Evolutionary conservation across 2,797 vertebrate genomes (phyloP), one percentile per base, ranked within the genome.

Genomic region (Sebastes cheni): DNA sequence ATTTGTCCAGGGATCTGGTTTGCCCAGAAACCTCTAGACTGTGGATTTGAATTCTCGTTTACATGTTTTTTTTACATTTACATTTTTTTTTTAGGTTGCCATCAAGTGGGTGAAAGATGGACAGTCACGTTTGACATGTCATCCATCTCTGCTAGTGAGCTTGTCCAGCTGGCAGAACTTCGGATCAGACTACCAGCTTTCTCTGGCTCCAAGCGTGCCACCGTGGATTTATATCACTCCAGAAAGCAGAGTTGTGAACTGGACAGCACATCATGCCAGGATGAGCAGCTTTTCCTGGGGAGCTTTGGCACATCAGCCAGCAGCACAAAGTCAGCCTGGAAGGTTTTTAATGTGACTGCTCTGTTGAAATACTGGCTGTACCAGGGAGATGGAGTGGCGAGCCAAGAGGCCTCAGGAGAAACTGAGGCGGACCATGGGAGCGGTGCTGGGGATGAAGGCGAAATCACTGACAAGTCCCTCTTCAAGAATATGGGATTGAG

Each of bases 101-200:
- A 92, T 77, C 96, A 96, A 90, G 86, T 81, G 2, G 96, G 93
- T 6, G 91, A 96, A 30, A 94, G 87, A 75, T 98, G 97, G 97
- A 92, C 81, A 0, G 80, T 98, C 56, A 95, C 93, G 2, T 98
- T 98, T 59, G 97, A 98, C 94, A 95, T 97, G 96, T 97, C 97
- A 3, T 96, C 96, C 14, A 86, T 98, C 14, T 95, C 95, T n/a
- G 79, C 91, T 3, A 88, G 84, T 42, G 95, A 96, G 52, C 91
- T 95, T 20, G 88, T 98, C 72, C 96, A 93, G 5, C 89, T 95
- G 83, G 96, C 97, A 1, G 95, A 98, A 74, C 95, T 98, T 50
- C 96, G 95, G 0, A 39, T 98, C 85, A 88, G 69, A 36, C 87
- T 97, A 1, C 95, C 95, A 0, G 70, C 76, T 12, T 92, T 94